phyloP scores from a whole-genome alignment of 2,797 vertebrate species.

The Scolopax rusticola region DNA sequence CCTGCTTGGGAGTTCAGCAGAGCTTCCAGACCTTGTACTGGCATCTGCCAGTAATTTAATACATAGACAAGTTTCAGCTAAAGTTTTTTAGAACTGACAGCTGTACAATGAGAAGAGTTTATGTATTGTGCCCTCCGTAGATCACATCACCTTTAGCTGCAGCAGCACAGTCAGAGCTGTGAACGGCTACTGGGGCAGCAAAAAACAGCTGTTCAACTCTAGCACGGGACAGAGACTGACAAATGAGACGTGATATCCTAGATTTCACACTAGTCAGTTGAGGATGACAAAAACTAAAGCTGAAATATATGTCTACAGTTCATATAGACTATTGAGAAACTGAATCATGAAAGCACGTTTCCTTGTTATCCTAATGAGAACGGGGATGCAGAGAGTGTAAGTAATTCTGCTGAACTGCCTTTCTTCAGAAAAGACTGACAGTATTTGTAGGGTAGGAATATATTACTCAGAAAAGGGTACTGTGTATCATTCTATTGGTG shows the following conservation, averaged over 20 bases:
- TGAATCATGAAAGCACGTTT: conserved; percentile 33
- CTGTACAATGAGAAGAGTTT: not conserved
- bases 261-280: not conserved
- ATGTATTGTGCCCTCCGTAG: not conserved
- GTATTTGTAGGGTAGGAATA: conserved; percentile 65
- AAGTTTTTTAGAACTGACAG: not conserved
- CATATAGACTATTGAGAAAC: not conserved
- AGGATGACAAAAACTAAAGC: conserved; percentile 19
- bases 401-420: conserved; percentile 53
- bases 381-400: conserved; percentile 6
- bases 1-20: not conserved
- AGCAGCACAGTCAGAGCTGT: not conserved
- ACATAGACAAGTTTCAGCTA: not conserved
- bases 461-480: conserved; percentile 56
- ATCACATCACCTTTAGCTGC: not conserved
- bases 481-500: conserved; percentile 33
- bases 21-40: not conserved
- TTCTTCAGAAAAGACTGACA: conserved; percentile 70
- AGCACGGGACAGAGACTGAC: not conserved
- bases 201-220: not conserved
- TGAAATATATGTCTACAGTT: conserved; percentile 39
- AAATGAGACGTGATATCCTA: not conserved
- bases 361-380: conserved; percentile 56
- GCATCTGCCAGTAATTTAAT: not conserved
- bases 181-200: not conserved